Evolutionary conservation across 2,113 vertebrate species (phyloP).

Genomic region (Anseranas semipalmata): DNA sequence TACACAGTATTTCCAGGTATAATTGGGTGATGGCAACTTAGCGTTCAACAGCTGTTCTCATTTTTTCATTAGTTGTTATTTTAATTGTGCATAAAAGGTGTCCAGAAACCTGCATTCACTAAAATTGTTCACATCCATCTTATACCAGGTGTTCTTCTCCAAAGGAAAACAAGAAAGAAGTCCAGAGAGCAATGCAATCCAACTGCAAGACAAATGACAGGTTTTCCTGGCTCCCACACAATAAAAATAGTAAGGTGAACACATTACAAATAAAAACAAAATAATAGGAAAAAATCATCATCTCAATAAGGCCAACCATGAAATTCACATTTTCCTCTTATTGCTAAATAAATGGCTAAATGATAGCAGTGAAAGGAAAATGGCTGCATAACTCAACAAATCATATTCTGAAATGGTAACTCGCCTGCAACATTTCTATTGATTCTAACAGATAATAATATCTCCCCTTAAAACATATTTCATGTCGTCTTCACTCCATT

Average conservation of each 20-base stretch:
- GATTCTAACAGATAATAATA: constrained; percentile 31
- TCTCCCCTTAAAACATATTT: background rate
- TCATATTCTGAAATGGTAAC: background rate
- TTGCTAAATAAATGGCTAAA: background rate
- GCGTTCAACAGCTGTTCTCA: background rate
- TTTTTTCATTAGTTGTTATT: background rate
- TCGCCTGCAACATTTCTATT: background rate
- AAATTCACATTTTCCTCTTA: background rate
- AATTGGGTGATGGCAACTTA: background rate
- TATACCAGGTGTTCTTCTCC: background rate
- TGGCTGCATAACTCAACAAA: background rate
- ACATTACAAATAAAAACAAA: background rate
- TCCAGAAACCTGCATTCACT: background rate
- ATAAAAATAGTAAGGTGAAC: background rate
- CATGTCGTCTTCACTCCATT: background rate
- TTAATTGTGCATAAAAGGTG: background rate
- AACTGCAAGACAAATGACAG: background rate
- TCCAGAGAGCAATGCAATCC: background rate
- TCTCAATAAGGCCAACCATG: background rate
- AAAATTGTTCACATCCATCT: background rate
- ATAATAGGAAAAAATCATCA: background rate
- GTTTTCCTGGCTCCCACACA: background rate
- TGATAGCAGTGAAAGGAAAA: background rate
- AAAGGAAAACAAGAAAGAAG: background rate
- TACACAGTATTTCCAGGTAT: background rate